These are phyloP conservation scores for Nymphalis io DNA, from an alignment of 1,140 invertebrate genomes.

Conservation along the genomic window DNA sequence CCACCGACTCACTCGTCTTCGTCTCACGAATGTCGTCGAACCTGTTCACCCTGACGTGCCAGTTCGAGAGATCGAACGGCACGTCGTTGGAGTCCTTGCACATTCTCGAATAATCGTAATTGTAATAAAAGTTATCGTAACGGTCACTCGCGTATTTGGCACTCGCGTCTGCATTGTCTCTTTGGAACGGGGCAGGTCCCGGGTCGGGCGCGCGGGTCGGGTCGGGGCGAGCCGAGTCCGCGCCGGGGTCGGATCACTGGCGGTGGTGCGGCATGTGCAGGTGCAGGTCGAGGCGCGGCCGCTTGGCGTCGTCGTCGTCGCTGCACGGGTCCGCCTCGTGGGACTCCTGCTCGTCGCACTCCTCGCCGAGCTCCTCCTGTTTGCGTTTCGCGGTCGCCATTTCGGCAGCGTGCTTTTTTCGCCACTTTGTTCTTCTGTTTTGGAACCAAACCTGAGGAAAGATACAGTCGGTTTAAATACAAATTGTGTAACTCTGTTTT, in stretches of 20 bases:
- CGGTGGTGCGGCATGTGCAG: slow-evolving; percentile 67
- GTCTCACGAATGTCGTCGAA: slow-evolving; percentile 33
- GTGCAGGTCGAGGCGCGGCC: slow-evolving; percentile 71
- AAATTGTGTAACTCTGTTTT: neutral
- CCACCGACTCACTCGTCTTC: slow-evolving; percentile 51
- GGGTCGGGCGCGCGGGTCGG: slow-evolving; percentile 29
- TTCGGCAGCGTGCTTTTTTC: slow-evolving; percentile 99
- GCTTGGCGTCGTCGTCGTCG: slow-evolving; percentile 78
- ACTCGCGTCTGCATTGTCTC: slow-evolving; percentile 32
- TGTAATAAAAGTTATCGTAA: slow-evolving; percentile 41
- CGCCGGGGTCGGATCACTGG: slow-evolving; percentile 61
- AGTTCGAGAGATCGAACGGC: slow-evolving; percentile 68
- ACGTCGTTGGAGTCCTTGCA: slow-evolving; percentile 45
- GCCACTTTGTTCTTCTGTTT: slow-evolving; percentile 99
- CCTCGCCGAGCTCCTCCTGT: slow-evolving; percentile 94
- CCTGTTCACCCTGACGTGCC: slow-evolving; percentile 51
- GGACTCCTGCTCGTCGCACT: slow-evolving; percentile 75
- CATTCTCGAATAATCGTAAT: slow-evolving; percentile 41
- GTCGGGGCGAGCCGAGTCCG: slow-evolving; percentile 32
- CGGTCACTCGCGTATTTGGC: slow-evolving; percentile 39
- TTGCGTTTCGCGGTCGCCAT: slow-evolving; percentile 98
- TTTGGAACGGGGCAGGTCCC: slow-evolving; percentile 17
- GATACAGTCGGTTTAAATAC: neutral
- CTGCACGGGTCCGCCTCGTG: slow-evolving; percentile 74
- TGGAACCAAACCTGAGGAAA: slow-evolving; percentile 98